A percentile compares a stretch with the other conserved stretches of the same genome.
Conservation (phyloP, 2,113 vertebrate genomes). For the Pterocles burchelli region DNA sequence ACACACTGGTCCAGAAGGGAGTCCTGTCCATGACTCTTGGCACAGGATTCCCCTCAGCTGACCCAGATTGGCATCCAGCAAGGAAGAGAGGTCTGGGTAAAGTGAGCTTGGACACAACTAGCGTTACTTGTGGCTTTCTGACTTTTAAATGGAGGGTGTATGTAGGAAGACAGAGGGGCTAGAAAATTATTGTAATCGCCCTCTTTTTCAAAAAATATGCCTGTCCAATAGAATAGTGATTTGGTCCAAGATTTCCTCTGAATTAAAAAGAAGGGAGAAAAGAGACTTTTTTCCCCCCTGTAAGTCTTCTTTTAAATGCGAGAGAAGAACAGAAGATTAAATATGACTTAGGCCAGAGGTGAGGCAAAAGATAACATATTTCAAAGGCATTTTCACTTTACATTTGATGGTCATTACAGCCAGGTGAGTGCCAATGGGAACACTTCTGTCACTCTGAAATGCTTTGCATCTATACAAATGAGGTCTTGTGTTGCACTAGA, state of each 20-base stretch:
- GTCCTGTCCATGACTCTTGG: accelerated
- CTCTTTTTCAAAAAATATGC: neutral
- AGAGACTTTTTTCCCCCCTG: neutral
- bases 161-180: accelerated
- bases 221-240: neutral
- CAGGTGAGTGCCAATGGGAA: neutral
- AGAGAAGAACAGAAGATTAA: neutral
- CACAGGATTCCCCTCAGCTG: neutral
- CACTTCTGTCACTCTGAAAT: neutral
- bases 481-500: neutral
- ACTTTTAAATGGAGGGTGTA: neutral
- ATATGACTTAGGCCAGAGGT: neutral
- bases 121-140: neutral
- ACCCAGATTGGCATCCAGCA: neutral
- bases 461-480: neutral
- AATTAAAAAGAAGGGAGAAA: neutral
- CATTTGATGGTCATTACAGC: neutral
- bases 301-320: neutral
- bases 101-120: neutral
- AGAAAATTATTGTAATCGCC: neutral
- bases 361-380: neutral
- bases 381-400: neutral
- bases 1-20: accelerated
- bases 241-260: neutral
- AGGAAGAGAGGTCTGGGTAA: neutral